phyloP scores from a whole-genome alignment of 2,797 vertebrate genomes.

The Synaphobranchus kaupii region DNA sequence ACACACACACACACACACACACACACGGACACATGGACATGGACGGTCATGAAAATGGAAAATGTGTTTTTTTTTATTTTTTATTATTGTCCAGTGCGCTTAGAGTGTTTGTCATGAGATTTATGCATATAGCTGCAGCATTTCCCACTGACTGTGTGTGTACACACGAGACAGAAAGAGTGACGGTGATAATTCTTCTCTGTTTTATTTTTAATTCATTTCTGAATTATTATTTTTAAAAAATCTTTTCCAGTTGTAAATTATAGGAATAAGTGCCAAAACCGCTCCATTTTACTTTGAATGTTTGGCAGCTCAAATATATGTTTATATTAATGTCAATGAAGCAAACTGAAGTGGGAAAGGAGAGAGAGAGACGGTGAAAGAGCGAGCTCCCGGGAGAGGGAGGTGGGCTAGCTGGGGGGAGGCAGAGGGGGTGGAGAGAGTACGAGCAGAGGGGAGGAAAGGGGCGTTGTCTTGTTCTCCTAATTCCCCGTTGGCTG shows the following conservation, averaged over 20 bases:
- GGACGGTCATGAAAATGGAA: neutral
- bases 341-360: neutral
- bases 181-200: neutral
- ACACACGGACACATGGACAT: neutral
- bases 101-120: neutral
- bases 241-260: neutral
- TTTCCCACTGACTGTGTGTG: neutral
- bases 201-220: neutral
- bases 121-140: neutral
- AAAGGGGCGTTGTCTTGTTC: slow-evolving; percentile 75
- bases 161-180: neutral
- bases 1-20: too few species aligned
- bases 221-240: neutral
- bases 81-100: neutral
- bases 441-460: slow-evolving; percentile 50
- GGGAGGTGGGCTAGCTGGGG: neutral
- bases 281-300: neutral
- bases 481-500: slow-evolving; percentile 67
- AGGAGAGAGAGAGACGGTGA: neutral
- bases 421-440: slow-evolving; percentile 39
- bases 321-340: neutral
- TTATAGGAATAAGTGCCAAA: neutral
- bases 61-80: neutral
- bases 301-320: neutral
- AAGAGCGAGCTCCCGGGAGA: neutral